These are phyloP conservation scores for Sarcophaga variegata DNA, from an alignment of 2,888 invertebrate species.

Conservation along the genomic window DNA sequence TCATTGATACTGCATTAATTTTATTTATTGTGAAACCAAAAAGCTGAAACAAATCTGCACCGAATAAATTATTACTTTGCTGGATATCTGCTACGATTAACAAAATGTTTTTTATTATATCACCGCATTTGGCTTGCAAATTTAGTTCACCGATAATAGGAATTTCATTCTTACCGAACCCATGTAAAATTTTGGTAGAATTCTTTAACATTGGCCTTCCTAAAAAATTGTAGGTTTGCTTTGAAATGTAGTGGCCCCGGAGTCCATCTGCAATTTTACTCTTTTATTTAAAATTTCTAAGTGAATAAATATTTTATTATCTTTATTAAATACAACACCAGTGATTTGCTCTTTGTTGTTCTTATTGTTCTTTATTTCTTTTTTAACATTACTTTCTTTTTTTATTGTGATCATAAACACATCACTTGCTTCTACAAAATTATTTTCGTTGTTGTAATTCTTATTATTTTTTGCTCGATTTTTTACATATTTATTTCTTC, in stretches of 20 bases:
- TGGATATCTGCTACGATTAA: slow-evolving; percentile 21
- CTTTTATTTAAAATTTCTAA: background rate
- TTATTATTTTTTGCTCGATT: background rate
- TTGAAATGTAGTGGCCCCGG: slow-evolving; percentile 51
- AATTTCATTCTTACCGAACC: slow-evolving; percentile 15
- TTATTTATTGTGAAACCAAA: slow-evolving; percentile 36
- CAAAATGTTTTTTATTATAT: slow-evolving; percentile 1
- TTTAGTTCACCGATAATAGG: slow-evolving; percentile 35
- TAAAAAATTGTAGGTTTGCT: slow-evolving; percentile 21
- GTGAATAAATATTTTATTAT: background rate
- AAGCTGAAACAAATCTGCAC: slow-evolving; percentile 50
- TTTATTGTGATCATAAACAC: background rate
- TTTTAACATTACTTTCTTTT: no score
- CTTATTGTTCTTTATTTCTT: no score
- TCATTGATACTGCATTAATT: background rate
- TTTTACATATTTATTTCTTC: background rate
- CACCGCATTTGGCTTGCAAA: slow-evolving; percentile 29
- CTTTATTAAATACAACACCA: background rate
- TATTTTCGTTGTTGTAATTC: background rate
- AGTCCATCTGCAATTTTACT: slow-evolving; percentile 59
- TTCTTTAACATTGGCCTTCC: slow-evolving; percentile 20
- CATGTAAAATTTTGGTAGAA: slow-evolving; percentile 21
- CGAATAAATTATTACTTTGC: slow-evolving; percentile 62
- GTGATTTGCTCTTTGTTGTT: no score
- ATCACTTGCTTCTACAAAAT: background rate